These are phyloP conservation scores for Argyra leucocephala DNA, from an alignment of 2,888 invertebrate species.

Conservation along the genomic window DNA sequence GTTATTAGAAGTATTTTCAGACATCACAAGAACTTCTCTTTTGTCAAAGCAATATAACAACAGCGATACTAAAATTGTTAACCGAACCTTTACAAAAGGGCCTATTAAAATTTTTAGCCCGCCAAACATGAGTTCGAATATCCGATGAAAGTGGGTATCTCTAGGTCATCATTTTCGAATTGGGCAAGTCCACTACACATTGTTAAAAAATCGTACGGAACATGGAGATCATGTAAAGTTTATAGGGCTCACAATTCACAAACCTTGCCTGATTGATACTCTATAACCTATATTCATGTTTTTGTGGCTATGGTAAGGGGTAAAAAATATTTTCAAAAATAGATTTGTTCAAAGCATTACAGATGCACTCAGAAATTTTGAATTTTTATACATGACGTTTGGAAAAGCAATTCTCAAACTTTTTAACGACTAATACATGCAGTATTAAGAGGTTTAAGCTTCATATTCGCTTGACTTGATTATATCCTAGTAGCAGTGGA, in stretches of 20 bases:
- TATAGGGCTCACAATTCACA: constrained; percentile 28
- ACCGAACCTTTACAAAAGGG: no score
- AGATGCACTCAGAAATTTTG: constrained; percentile 35
- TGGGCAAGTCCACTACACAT: constrained; percentile 36
- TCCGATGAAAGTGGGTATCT: constrained; percentile 28
- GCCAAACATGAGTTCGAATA: no score
- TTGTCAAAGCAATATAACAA: no score
- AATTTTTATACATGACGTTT: constrained; percentile 32
- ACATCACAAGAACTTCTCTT: no score
- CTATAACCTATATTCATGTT: no score
- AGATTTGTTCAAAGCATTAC: constrained; percentile 30
- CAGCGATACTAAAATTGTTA: no score
- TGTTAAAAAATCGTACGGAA: constrained; percentile 25
- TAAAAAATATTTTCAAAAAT: constrained; percentile 28
- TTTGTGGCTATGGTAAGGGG: no score
- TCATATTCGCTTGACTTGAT: constrained; percentile 28
- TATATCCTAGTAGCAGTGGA: constrained; percentile 28
- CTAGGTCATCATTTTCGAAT: no score
- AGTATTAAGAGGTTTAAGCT: constrained; percentile 25
- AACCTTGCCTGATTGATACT: constrained; percentile 32
- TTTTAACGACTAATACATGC: constrained; percentile 34
- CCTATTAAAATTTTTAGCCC: no score
- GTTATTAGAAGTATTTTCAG: no score
- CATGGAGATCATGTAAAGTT: constrained; percentile 31
- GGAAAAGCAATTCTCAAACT: constrained; percentile 35